Base-by-base conservation (phyloP, 2,888 invertebrate species). In the Danaus chrysippus region DNA sequence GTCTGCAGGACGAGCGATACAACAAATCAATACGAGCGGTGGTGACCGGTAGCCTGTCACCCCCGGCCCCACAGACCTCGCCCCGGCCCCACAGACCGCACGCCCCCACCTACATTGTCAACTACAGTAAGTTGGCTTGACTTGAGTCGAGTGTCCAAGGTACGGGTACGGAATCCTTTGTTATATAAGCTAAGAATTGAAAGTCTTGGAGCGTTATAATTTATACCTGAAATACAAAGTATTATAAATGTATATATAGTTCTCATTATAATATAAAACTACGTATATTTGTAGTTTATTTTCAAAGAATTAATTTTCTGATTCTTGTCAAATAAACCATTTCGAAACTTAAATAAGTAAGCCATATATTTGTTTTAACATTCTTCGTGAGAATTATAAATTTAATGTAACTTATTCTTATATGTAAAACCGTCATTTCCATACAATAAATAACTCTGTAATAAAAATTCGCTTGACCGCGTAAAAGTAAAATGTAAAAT, bases 11-110 rank as follows among this genome's bases (percentile, higher is more conserved):
- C 91, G 87, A 91, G 85, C 91, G 91, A 91, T 91, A 91, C 91
- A 91, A 91, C 91, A 91, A 91, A 91, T 91, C 91, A 91, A 91
- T 91, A 91, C 91, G 90, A 86, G 88, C 89, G 90, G 88, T 87
- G 87, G 87, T 91, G 91, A 91, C 91, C 91, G 91, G 91, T 91
- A 91, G 91, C 91, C 91, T 90, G 90, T 34, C 23, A 34, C 82
- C 77, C 76, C 74, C 78, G 75, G 73, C 73, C 76, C 73, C 73
- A 76, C 73, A 54, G 62, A 61, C 55, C 56, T 72, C 66, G 73
- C 71, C 73, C 69, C 62, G 76, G 70, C 74, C 79, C 75, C 81
- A 73, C 76, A 79, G 84, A 88, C 88, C 90, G 86, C 88, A 88
- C 84, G 82, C 83, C 89, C 81, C 86, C 86, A 81, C 90, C 87